phyloP scores from a whole-genome alignment of 2,888 invertebrate genomes.

The Agonopterix heracliana region DNA sequence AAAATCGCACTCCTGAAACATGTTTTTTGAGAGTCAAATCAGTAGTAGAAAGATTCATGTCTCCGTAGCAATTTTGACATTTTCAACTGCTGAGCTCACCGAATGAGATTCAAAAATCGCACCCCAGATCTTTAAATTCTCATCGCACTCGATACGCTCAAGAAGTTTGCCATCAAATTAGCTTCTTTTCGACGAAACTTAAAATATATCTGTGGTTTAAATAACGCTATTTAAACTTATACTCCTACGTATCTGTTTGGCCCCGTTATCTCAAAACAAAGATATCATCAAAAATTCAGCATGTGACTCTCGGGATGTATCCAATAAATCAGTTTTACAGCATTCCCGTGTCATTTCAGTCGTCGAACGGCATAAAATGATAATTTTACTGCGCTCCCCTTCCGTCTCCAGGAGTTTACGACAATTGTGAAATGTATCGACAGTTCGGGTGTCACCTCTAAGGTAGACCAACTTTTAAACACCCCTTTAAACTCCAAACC shows the following conservation, averaged over 20 bases:
- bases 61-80: no score
- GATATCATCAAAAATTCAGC: conserved; percentile 71
- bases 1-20: no score
- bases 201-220: no score
- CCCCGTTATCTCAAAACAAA: conserved; percentile 60
- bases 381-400: conserved; percentile 74
- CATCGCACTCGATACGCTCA: no score
- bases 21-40: no score
- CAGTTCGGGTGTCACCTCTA: conserved; percentile 70
- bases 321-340: conserved; percentile 76
- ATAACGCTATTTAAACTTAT: no score
- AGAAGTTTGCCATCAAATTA: no score
- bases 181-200: no score
- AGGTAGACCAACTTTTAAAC: conserved; percentile 37
- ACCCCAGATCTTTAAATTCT: no score
- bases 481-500: conserved; percentile 21
- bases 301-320: conserved; percentile 69
- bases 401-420: conserved; percentile 72
- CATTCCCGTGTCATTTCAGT: conserved; percentile 75
- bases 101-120: no score
- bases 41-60: no score
- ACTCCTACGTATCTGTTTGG: not conserved
- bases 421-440: conserved; percentile 77
- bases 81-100: no score
- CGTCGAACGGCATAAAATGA: conserved; percentile 76